A percentile compares a stretch with the other conserved stretches of the same genome.
Conservation (phyloP, 53 echinoderm and acorn worm species). For the Apostichopus leukothele region DNA sequence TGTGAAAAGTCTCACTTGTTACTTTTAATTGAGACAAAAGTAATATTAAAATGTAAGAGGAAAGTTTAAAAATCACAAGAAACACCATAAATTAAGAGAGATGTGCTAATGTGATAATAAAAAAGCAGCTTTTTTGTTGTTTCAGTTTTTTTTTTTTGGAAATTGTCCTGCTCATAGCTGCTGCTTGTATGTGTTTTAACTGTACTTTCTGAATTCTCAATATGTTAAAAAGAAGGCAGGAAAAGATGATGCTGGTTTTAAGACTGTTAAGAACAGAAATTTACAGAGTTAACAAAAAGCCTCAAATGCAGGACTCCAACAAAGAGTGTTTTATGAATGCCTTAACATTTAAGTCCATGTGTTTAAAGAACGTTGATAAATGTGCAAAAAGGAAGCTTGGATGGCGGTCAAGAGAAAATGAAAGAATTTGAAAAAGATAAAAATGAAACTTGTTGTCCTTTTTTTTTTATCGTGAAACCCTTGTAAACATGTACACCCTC, state of each 20-base stretch:
- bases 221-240: background rate
- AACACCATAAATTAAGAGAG: too few species aligned
- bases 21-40: too few species aligned
- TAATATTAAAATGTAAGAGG: too few species aligned
- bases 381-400: constrained; percentile 10
- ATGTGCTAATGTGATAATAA: too few species aligned
- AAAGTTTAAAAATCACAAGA: too few species aligned
- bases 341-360: constrained; percentile 10
- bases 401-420: constrained; percentile 36
- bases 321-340: background rate
- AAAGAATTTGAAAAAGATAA: constrained; percentile 16
- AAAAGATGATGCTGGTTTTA: background rate
- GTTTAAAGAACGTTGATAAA: constrained; percentile 11
- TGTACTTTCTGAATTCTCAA: background rate
- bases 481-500: too few species aligned
- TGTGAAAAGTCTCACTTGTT: background rate
- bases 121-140: background rate
- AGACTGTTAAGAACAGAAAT: background rate
- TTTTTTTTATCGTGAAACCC: too few species aligned
- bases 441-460: too few species aligned
- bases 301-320: background rate
- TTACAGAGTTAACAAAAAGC: too few species aligned
- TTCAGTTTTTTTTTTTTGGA: background rate
- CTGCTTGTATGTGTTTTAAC: background rate
- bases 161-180: background rate